These are phyloP conservation scores for Heliopora coerulea DNA, from an alignment of 92 coral and sea anemone genomes.

Conservation along the genomic window DNA sequence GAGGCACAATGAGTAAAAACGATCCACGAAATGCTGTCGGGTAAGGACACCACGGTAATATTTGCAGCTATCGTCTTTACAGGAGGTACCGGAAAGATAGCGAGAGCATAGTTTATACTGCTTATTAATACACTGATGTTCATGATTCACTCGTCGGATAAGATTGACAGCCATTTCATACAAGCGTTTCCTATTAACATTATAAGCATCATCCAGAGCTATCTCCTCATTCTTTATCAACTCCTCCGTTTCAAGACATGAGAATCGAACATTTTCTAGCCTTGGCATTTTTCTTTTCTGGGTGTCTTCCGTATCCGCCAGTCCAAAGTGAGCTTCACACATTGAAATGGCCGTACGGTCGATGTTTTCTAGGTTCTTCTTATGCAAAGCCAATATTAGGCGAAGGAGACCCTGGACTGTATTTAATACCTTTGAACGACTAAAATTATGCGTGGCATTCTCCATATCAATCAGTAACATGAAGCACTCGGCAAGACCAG, in stretches of 20 bases:
- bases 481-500: no score
- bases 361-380: conserved; percentile 42
- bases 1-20: conserved; percentile 55
- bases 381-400: conserved; percentile 52
- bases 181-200: conserved; percentile 48
- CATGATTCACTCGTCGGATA: conserved; percentile 32
- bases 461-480: conserved; percentile 43
- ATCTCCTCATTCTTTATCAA: conserved; percentile 36
- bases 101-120: conserved; percentile 42
- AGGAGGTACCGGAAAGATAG: conserved; percentile 36
- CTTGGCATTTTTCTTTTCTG: conserved; percentile 34
- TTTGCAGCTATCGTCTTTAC: conserved; percentile 31
- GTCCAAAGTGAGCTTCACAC: conserved; percentile 65
- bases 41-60: conserved; percentile 43
- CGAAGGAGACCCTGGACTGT: conserved; percentile 59
- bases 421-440: conserved; percentile 50
- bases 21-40: conserved; percentile 29
- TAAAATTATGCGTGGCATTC: conserved; percentile 18
- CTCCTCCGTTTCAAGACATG: conserved; percentile 6
- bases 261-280: conserved; percentile 45
- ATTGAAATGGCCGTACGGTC: no score
- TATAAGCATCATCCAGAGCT: conserved; percentile 47
- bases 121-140: conserved; percentile 5
- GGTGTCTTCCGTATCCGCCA: conserved; percentile 48
- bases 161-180: conserved; percentile 47